These are phyloP conservation scores for Holocentrus rufus DNA, from an alignment of 2,797 vertebrate genomes.

Conservation along the genomic window DNA sequence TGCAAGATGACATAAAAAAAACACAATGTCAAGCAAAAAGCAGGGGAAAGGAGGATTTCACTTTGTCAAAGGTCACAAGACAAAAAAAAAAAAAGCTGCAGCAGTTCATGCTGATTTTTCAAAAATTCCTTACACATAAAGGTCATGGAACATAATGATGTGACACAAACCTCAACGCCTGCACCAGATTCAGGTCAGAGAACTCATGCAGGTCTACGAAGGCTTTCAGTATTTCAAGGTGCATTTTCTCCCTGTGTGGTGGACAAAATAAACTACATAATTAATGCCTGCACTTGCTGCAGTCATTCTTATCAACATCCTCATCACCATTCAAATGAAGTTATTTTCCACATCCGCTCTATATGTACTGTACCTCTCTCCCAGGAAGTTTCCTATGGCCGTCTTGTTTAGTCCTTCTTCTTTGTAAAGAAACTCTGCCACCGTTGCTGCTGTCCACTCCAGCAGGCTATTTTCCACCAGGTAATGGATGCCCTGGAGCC, in stretches of 20 bases:
- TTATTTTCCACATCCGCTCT: too few relatives aligned
- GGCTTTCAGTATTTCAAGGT: constrained; percentile 88
- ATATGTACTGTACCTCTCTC: constrained; percentile 83
- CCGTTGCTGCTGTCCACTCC: constrained; percentile 78
- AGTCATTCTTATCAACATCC: too few relatives aligned
- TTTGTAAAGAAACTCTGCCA: constrained; percentile 92
- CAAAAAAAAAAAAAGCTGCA: constrained; percentile 8
- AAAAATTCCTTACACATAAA: neutral
- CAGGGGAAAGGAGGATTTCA: neutral
- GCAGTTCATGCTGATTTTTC: neutral
- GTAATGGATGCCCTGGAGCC: constrained; percentile 87
- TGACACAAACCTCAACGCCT: constrained; percentile 88
- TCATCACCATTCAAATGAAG: neutral
- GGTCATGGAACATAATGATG: neutral
- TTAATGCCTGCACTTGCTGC: too few relatives aligned
- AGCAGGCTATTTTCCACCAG: constrained; percentile 84
- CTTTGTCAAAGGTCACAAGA: neutral
- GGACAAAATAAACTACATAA: neutral
- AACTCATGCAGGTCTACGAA: constrained; percentile 94
- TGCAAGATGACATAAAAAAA: constrained; percentile 51
- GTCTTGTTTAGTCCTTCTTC: constrained; percentile 95
- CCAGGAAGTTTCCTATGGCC: constrained; percentile 90
- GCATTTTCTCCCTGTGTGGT: constrained; percentile 82
- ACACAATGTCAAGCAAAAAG: neutral
- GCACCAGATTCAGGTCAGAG: constrained; percentile 92